Base-by-base conservation (phyloP, 2,797 vertebrate genomes). In the Tolypeutes matacus region DNA sequence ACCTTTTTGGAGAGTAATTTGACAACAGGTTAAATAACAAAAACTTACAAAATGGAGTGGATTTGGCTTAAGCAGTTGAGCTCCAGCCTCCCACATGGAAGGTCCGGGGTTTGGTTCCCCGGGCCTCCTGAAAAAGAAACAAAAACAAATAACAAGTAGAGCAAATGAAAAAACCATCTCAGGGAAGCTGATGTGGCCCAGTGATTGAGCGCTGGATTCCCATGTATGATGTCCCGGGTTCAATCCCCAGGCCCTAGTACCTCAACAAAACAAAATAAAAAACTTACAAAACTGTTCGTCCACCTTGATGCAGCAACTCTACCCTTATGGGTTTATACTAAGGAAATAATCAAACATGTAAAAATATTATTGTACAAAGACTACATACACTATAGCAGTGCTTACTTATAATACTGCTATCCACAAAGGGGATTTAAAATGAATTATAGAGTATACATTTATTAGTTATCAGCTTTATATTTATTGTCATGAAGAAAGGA, bases 271-370 rank as follows among this genome's bases (percentile, higher is more conserved):
- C 46, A 46, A 46, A 58, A 70, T 4, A 60, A 64, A 94, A 39
- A 88, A 53, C 53, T 84, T 86, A 42, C 21, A 21, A 91, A 93
- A 85, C 34, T 49, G 53, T 56, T 4, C 9, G 46, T 75, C 76
- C 69, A 51, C 13, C 5, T 62, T 80, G 42, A 18, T 49, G 21
- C 36, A 90, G 21, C 27, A 58, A 4, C 29, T 73, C 5, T 46
- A 46, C 4, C 78, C 10, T 67, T 81, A 27, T 31, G 83, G 53
- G 10, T 51, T 85, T 36, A 64, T 70, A 62, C 4, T 21, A 80
- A 89, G 5, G 20, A 76, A 91, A 91, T 67, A n/a, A n/a, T 53
- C 67, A 75, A n/a, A 70, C 17, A 3, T 23, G 20, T n/a, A 34
- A 75, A 84, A 87, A 49, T 34, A 36, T 23, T 3, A 81, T 29